Percentiles rank a stretch among this genome's conserved stretches.
Conservation (phyloP, 2,888 invertebrate species). For the Drosophila ezoana region DNA sequence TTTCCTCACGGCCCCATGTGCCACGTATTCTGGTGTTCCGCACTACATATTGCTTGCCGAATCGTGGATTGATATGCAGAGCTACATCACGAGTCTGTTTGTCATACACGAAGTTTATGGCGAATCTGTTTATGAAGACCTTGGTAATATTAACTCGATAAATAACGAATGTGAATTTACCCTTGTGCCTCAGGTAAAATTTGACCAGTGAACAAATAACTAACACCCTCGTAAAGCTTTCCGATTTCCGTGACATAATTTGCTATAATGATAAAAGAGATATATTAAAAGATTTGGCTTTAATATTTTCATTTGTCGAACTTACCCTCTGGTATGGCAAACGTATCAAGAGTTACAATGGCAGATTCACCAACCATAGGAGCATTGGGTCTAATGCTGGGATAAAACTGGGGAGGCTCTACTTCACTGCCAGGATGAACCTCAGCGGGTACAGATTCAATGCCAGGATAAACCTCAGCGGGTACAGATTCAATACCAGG, state of each 20-base stretch:
- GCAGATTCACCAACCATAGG: slow-evolving; percentile 17
- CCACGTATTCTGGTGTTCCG: slow-evolving; percentile 89
- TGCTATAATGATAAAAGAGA: background rate
- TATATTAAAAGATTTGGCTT: background rate
- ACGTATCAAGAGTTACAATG: slow-evolving; percentile 10
- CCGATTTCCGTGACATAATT: slow-evolving; percentile 56
- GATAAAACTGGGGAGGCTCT: background rate
- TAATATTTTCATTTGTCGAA: background rate
- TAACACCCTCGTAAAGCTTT: slow-evolving; percentile 77
- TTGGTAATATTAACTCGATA: background rate
- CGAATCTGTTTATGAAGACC: slow-evolving; percentile 71
- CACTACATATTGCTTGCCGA: slow-evolving; percentile 91
- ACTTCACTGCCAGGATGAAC: slow-evolving; percentile 12
- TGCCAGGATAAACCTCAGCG: slow-evolving; percentile 21
- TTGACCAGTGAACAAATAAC: slow-evolving; percentile 81
- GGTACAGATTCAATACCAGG: slow-evolving; percentile 18
- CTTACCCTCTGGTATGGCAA: background rate
- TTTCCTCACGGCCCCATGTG: slow-evolving; percentile 91
- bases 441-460: slow-evolving; percentile 13
- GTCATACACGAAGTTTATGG: slow-evolving; percentile 81
- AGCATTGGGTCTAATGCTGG: background rate
- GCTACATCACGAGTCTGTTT: slow-evolving; percentile 87
- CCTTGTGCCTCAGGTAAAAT: slow-evolving; percentile 76
- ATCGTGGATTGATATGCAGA: slow-evolving; percentile 92
- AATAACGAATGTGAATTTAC: slow-evolving; percentile 53